Conservation (phyloP, 2,888 invertebrate species). For the Ophion costatus region DNA sequence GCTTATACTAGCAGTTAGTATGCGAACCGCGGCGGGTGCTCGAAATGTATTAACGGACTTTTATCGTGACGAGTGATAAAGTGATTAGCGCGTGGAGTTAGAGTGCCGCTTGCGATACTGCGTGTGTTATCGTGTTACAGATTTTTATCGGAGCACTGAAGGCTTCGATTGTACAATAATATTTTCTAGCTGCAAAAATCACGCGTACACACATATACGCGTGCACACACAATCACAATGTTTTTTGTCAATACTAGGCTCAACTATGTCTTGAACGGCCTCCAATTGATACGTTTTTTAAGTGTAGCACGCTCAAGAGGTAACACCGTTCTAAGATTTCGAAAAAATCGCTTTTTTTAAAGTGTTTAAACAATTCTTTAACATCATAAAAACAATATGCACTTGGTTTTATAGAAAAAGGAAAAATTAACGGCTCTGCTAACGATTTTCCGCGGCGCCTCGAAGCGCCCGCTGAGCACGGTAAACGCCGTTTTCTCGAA, state of each 20-base stretch:
- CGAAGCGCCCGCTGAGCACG: no score
- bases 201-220: not conserved
- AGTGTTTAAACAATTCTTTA: no score
- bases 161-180: not conserved
- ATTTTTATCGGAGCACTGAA: constrained; percentile 6
- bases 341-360: no score
- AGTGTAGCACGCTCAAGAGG: no score
- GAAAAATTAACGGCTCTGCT: no score
- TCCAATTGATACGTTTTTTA: not conserved
- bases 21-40: not conserved
- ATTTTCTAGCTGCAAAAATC: not conserved
- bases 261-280: not conserved
- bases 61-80: constrained; percentile 36
- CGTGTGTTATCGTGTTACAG: constrained; percentile 14
- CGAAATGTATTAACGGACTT: constrained; percentile 15
- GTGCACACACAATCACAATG: not conserved
- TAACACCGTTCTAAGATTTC: no score
- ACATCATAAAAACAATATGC: no score
- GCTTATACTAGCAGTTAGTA: not conserved
- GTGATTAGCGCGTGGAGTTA: constrained; percentile 46
- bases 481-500: no score
- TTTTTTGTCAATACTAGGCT: not conserved
- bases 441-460: no score
- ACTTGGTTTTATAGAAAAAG: no score
- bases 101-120: constrained; percentile 22